Percentiles rank a stretch among this genome's conserved stretches.
Evolutionary conservation across 2,113 vertebrate species (phyloP).

Genomic region (Varanus salvator): DNA sequence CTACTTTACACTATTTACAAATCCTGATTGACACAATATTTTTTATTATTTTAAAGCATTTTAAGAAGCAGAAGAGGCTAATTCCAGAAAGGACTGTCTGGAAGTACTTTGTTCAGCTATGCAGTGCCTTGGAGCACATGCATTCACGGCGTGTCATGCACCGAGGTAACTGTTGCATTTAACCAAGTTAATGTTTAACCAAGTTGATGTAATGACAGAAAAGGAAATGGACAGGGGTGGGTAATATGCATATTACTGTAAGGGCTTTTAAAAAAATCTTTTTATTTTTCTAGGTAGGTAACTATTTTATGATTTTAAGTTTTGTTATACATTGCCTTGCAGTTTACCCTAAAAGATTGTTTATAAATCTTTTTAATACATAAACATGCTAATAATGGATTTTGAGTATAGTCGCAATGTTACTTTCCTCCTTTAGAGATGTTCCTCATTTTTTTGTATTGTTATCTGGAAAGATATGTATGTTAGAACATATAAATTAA

Average conservation of each 20-base stretch:
- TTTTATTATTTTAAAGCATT: slow-evolving; percentile 84
- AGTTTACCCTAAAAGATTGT: neutral
- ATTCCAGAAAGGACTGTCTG: slow-evolving; percentile 98
- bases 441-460: too few species aligned
- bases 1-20: neutral
- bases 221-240: neutral
- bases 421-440: neutral
- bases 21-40: slow-evolving; percentile 20
- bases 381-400: neutral
- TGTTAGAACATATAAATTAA: neutral
- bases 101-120: slow-evolving; percentile 99
- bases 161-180: slow-evolving; percentile 82
- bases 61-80: slow-evolving; percentile 97
- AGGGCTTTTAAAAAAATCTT: neutral
- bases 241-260: neutral
- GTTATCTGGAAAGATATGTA: neutral
- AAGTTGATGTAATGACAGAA: neutral
- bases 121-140: slow-evolving; percentile 98
- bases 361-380: too few species aligned
- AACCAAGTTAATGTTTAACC: neutral
- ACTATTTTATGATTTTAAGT: neutral
- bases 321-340: too few species aligned
- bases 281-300: neutral
- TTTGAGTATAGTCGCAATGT: neutral
- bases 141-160: slow-evolving; percentile 99